phyloP scores from a whole-genome alignment of 2,797 vertebrate genomes.

The Chiloscyllium punctatum region DNA sequence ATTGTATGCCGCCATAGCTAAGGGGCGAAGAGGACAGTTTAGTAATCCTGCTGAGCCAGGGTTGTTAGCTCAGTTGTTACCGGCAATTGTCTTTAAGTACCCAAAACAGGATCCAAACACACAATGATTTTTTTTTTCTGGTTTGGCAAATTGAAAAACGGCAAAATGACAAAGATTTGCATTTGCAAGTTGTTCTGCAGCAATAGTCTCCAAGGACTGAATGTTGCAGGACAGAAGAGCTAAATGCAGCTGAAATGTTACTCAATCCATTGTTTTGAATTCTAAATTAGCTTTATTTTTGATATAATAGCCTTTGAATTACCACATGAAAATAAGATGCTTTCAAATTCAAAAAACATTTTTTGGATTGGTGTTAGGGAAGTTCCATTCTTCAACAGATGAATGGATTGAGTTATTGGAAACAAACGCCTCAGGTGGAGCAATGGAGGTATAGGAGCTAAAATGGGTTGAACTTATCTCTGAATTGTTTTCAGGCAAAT shows the following conservation, averaged over 20 bases:
- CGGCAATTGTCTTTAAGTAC: neutral
- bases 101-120: neutral
- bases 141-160: neutral
- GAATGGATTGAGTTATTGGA: neutral
- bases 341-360: neutral
- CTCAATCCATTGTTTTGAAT: neutral
- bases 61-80: constrained; percentile 2
- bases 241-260: neutral
- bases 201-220: neutral
- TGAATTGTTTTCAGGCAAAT: too few relatives aligned
- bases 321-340: neutral
- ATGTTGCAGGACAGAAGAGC: neutral
- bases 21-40: constrained; percentile 6
- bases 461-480: neutral
- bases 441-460: neutral
- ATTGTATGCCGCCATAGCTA: neutral
- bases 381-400: neutral
- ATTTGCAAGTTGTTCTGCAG: neutral
- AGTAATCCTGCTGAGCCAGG: neutral
- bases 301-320: neutral
- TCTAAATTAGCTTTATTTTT: neutral
- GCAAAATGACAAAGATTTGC: neutral
- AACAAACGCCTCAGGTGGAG: neutral
- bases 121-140: neutral
- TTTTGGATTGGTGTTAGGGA: neutral